These are phyloP conservation scores for Scrobipalpa atriplicella DNA, from an alignment of 2,888 invertebrate genomes.

Conservation along the genomic window DNA sequence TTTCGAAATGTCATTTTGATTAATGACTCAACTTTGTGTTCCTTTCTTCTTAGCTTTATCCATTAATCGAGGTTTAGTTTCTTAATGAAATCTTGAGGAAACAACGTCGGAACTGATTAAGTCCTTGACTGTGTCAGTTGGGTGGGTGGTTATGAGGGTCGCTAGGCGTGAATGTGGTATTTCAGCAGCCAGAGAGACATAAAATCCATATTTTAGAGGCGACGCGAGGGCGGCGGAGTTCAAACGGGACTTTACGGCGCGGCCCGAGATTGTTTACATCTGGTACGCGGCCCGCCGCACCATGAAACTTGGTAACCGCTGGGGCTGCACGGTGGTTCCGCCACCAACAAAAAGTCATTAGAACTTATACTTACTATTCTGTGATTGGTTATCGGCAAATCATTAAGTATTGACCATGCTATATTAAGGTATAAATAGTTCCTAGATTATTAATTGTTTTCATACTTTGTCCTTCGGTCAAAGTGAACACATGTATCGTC, in stretches of 20 bases:
- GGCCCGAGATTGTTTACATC: conserved; percentile 81
- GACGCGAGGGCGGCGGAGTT: conserved; percentile 66
- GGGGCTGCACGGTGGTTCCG: too few relatives aligned
- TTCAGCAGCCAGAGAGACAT: conserved; percentile 75
- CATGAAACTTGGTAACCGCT: conserved; percentile 77
- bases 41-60: not conserved
- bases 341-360: too few relatives aligned
- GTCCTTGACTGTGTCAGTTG: conserved; percentile 41
- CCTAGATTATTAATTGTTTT: too few relatives aligned
- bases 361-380: too few relatives aligned
- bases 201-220: conserved; percentile 81
- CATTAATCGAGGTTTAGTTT: conserved; percentile 13
- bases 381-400: too few relatives aligned
- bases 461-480: too few relatives aligned
- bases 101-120: conserved; percentile 29
- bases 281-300: conserved; percentile 72
- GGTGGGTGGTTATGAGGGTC: conserved; percentile 68
- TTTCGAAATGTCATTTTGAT: not conserved
- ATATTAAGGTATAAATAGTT: too few relatives aligned
- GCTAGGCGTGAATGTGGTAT: conserved; percentile 70
- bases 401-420: too few relatives aligned
- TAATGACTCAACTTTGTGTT: not conserved
- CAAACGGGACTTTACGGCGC: conserved; percentile 80
- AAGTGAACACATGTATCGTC: too few relatives aligned
- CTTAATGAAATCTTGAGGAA: conserved; percentile 23